Percentiles rank a stretch among this genome's conserved stretches.
Evolutionary conservation across 2,888 invertebrate species (phyloP).

Genomic region (Oconnorella tubifera): DNA sequence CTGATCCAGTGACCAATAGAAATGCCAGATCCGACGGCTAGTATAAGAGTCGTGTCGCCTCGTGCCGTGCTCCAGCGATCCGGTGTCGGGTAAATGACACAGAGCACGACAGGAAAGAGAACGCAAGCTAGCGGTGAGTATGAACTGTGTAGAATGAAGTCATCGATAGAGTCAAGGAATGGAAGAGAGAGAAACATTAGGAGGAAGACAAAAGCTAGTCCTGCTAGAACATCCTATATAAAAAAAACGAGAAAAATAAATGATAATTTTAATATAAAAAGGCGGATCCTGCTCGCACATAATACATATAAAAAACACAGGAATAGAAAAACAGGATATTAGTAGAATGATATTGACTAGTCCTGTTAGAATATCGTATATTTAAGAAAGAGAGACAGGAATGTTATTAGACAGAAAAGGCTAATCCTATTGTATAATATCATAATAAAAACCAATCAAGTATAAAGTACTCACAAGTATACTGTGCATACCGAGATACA

Average conservation of each 20-base stretch:
- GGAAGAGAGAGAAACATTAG: conserved; percentile 68
- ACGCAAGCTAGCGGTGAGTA: conserved; percentile 21
- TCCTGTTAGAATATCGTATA: too few relatives aligned
- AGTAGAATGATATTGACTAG: too few relatives aligned
- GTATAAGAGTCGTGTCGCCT: conserved; percentile 83
- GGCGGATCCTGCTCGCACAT: too few relatives aligned
- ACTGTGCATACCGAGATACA: conserved; percentile 91
- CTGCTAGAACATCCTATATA: conserved; percentile 76
- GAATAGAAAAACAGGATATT: too few relatives aligned
- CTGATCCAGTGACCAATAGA: conserved; percentile 78
- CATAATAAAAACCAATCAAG: too few relatives aligned
- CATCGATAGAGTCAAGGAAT: conserved; percentile 70
- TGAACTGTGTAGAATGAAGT: conserved; percentile 65
- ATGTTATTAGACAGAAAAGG: too few relatives aligned
- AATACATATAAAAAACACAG: too few relatives aligned
- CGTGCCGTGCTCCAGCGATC: conserved; percentile 85
- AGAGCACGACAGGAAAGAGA: conserved; percentile 54
- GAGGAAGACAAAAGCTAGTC: conserved; percentile 66
- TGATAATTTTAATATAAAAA: background rate
- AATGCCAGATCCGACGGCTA: conserved; percentile 66
- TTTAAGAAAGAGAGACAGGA: too few relatives aligned
- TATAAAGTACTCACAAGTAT: conserved; percentile 68
- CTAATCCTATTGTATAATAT: background rate
- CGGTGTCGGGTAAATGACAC: conserved; percentile 75
- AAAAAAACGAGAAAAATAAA: conserved; percentile 1